A percentile compares a stretch with the other conserved stretches of the same genome.
phyloP scores from a whole-genome alignment of 2,797 vertebrate genomes.

The Setipinna tenuifilis region DNA sequence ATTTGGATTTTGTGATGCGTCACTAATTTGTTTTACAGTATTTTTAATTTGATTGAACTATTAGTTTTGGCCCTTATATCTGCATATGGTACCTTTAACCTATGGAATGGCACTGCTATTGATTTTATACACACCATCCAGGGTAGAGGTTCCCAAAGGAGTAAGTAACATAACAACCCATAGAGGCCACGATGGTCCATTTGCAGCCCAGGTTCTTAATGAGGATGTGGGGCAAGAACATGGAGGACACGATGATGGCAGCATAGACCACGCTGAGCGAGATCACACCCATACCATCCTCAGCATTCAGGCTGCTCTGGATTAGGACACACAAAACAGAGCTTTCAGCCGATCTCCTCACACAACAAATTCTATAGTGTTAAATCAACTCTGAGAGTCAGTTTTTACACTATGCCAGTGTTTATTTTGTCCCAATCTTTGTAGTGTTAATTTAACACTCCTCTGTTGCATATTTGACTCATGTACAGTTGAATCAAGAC shows the following conservation, averaged over 20 bases:
- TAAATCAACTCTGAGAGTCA: no score
- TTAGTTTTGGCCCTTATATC: no score
- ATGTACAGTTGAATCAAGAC: no score
- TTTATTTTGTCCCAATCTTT: no score
- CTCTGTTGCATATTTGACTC: no score
- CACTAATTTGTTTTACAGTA: no score
- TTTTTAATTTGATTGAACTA: no score
- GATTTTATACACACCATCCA: conserved; percentile 80
- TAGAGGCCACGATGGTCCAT: conserved; percentile 87
- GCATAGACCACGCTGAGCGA: conserved; percentile 90
- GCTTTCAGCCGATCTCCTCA: no score
- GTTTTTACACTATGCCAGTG: no score
- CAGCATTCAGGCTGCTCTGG: conserved; percentile 92
- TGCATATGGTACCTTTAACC: not conserved
- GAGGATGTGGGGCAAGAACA: conserved; percentile 90
- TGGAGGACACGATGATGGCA: conserved; percentile 88
- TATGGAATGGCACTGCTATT: not conserved
- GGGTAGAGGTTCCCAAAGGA: conserved; percentile 90
- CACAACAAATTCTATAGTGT: no score
- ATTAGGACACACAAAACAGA: conserved; percentile 33
- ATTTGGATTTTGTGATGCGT: no score
- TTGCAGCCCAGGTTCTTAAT: conserved; percentile 93
- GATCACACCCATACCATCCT: conserved; percentile 86
- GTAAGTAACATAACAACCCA: conserved; percentile 90
- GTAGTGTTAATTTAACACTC: no score